Evolutionary conservation across 2,888 invertebrate species (phyloP).

Genomic region (Heterodera filipjevi): DNA sequence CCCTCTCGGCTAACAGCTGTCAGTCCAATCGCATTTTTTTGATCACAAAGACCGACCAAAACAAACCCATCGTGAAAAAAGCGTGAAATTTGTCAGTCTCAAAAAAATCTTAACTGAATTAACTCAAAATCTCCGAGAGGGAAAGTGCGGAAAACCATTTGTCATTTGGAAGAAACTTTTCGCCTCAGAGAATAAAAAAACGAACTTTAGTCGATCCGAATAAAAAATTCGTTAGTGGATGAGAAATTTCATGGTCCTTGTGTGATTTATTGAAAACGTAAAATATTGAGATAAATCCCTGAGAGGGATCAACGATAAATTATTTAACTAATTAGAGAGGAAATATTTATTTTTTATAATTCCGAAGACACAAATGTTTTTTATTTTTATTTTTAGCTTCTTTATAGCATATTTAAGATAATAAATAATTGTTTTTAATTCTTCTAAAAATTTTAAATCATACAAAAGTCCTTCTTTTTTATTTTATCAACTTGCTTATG

Average conservation of each 20-base stretch:
- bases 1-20: constrained; percentile 3
- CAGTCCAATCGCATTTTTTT: neutral
- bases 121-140: neutral
- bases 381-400: too few relatives aligned
- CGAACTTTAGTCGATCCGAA: neutral
- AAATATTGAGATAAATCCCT: neutral
- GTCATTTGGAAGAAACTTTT: neutral
- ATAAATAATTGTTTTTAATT: too few relatives aligned
- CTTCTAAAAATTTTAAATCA: too few relatives aligned
- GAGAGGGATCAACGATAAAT: neutral
- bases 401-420: too few relatives aligned
- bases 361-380: neutral
- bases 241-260: neutral
- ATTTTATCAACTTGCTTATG: too few relatives aligned
- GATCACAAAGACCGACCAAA: neutral
- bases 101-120: neutral
- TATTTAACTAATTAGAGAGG: neutral
- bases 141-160: neutral
- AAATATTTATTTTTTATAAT: neutral
- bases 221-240: neutral
- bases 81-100: constrained; percentile 4
- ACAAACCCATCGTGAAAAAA: constrained; percentile 20
- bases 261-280: neutral
- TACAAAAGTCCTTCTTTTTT: too few relatives aligned
- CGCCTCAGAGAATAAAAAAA: neutral